Conservation (phyloP, 1,140 invertebrate genomes). For the Acromyrmex charruanus region DNA sequence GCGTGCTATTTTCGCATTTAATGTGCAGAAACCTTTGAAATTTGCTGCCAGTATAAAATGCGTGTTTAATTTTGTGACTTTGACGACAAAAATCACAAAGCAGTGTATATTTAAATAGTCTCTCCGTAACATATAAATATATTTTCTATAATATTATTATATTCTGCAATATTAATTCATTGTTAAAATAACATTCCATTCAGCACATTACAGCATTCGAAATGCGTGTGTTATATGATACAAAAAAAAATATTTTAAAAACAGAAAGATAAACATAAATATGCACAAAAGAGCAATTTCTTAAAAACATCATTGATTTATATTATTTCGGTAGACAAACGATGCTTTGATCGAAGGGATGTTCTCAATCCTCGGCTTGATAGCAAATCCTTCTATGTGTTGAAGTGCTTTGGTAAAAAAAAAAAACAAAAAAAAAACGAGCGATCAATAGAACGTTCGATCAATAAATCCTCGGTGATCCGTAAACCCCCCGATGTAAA, state of each 20-base stretch:
- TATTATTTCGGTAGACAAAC: constrained; percentile 35
- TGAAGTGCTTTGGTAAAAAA: constrained; percentile 37
- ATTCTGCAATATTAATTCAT: neutral
- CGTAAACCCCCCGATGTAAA: constrained; percentile 44
- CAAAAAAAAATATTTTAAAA: neutral
- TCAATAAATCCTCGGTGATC: constrained; percentile 73
- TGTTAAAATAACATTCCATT: neutral
- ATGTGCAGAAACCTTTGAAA: no score
- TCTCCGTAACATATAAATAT: neutral
- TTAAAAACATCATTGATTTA: constrained; percentile 14
- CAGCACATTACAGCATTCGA: neutral
- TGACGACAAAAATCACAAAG: neutral
- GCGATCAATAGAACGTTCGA: constrained; percentile 60
- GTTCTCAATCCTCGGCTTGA: constrained; percentile 25
- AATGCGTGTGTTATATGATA: no score
- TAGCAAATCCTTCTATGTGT: constrained; percentile 57
- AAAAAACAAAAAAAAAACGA: neutral
- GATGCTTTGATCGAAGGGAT: constrained; percentile 18
- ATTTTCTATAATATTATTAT: constrained; percentile 5
- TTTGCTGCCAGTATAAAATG: neutral
- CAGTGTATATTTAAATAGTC: neutral
- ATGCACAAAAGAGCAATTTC: constrained; percentile 25
- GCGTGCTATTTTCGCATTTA: neutral
- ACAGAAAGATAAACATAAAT: constrained; percentile 18
- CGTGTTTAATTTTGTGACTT: neutral